A percentile compares a stretch with the other conserved stretches of the same genome.
phyloP scores from a whole-genome alignment of 2,888 invertebrate genomes.

The Noctua janthina region DNA sequence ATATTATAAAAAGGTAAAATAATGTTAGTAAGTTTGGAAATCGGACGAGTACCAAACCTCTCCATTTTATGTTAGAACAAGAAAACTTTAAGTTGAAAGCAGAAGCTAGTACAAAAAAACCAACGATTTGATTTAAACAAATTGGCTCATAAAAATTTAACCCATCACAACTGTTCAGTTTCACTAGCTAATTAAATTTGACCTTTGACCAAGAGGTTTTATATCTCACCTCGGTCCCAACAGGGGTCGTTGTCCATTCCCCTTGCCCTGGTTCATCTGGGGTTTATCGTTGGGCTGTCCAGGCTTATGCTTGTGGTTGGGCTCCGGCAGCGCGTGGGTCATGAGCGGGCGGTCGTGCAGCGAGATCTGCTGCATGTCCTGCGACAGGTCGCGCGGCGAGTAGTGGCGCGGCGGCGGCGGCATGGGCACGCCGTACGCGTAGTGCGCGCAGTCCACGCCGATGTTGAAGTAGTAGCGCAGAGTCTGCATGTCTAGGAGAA shows the following conservation, averaged over 20 bases:
- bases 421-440: conserved; percentile 78
- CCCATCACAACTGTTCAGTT: not conserved
- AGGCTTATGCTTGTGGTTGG: conserved; percentile 78
- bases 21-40: not conserved
- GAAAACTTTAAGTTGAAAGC: no score
- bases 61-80: no score
- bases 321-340: conserved; percentile 54
- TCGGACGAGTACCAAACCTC: not conserved
- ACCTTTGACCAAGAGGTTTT: not conserved
- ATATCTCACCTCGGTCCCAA: conserved; percentile 81
- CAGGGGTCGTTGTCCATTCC: conserved; percentile 81
- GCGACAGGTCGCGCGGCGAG: conserved; percentile 78
- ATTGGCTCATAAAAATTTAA: not conserved
- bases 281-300: conserved; percentile 74
- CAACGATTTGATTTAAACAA: not conserved
- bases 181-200: not conserved
- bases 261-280: conserved; percentile 74
- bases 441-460: conserved; percentile 91
- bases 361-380: conserved; percentile 84
- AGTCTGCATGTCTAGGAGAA: conserved; percentile 88
- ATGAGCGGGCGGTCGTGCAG: conserved; percentile 76
- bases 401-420: conserved; percentile 74
- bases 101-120: not conserved
- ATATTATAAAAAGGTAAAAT: not conserved
- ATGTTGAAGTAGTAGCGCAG: conserved; percentile 93